These are phyloP conservation scores for Leptinotarsa peninsularis DNA, from an alignment of 2,888 invertebrate genomes.

Conservation along the genomic window DNA sequence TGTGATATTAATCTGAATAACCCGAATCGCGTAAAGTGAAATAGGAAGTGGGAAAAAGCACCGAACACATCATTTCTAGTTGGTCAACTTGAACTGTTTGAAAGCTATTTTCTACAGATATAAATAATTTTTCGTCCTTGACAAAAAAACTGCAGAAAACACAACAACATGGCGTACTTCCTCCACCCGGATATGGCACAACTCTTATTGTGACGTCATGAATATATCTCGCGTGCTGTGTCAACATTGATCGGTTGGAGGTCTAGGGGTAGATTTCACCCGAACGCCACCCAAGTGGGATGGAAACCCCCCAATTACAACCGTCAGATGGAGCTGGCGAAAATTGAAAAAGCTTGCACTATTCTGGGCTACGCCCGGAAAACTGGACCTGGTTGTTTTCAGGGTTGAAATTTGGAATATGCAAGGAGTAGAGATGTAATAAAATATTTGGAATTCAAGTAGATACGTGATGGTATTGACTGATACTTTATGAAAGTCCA, in stretches of 20 bases:
- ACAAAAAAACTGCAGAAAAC: background rate
- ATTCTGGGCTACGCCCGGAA: constrained; percentile 52
- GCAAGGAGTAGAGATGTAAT: background rate
- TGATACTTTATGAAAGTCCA: too few relatives aligned
- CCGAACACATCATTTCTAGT: too few relatives aligned
- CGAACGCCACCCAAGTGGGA: constrained; percentile 54
- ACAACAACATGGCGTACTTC: constrained; percentile 23
- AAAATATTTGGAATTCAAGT: background rate
- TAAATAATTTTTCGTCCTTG: too few relatives aligned
- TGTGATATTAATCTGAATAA: too few relatives aligned
- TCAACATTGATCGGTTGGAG: constrained; percentile 64
- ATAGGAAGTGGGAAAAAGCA: too few relatives aligned
- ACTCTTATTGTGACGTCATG: constrained; percentile 43
- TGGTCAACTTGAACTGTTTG: too few relatives aligned
- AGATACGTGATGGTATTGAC: too few relatives aligned
- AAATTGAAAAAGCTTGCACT: constrained; percentile 58
- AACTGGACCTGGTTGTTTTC: constrained; percentile 26
- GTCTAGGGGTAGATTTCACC: constrained; percentile 54
- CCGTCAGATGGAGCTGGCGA: constrained; percentile 60
- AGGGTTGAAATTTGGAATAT: constrained; percentile 12
- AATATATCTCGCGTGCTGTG: constrained; percentile 62
- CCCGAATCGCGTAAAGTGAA: too few relatives aligned
- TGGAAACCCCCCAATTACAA: constrained; percentile 58
- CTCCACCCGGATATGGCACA: constrained; percentile 36
- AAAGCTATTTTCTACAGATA: too few relatives aligned